These are phyloP conservation scores for Neopelma chrysocephalum DNA, from an alignment of 2,797 vertebrate genomes.

Conservation along the genomic window DNA sequence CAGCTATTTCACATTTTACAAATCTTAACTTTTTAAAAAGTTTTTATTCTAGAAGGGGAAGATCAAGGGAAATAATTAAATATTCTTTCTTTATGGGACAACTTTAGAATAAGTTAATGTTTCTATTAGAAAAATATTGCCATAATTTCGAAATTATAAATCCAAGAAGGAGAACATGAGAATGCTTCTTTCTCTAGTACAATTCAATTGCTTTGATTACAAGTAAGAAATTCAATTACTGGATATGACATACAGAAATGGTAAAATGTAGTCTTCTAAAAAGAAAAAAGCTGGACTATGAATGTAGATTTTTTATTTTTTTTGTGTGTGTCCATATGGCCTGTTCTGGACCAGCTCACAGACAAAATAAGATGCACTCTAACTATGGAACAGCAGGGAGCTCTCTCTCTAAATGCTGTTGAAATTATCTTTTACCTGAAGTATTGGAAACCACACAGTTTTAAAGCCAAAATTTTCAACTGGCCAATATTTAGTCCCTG, in stretches of 20 bases:
- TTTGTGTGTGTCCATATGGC: too few relatives aligned
- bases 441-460: background rate
- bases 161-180: background rate
- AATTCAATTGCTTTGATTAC: background rate
- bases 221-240: background rate
- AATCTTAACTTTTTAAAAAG: background rate
- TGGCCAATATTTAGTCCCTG: background rate
- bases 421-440: background rate
- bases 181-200: background rate
- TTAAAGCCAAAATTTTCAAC: background rate
- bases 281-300: background rate
- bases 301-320: background rate
- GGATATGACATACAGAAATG: background rate
- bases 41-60: background rate
- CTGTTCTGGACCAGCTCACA: background rate
- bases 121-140: background rate
- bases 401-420: fast-evolving
- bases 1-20: background rate
- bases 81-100: background rate
- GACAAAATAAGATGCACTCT: background rate
- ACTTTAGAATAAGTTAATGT: background rate
- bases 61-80: background rate
- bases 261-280: background rate
- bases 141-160: background rate
- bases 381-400: background rate